Base-by-base conservation (phyloP, 2,113 vertebrate genomes). In the Morone chrysops region DNA sequence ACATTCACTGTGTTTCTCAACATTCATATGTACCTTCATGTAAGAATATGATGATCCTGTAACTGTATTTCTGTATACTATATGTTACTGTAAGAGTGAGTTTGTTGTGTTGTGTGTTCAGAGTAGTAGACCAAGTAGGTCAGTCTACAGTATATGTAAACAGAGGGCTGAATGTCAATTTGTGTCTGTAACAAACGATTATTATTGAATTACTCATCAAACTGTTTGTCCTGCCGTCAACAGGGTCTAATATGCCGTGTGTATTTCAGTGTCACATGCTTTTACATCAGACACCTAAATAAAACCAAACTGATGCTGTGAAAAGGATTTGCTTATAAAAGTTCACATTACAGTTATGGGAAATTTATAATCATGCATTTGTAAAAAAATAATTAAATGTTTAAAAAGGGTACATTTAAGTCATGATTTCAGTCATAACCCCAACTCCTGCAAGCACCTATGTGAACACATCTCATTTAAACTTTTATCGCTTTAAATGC, bases 191-290 rank as follows among this genome's bases (percentile, higher is more conserved):
- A 54, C 70, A 51, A 68, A 36, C 4, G 17, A 57, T 61, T 61
- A 57, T 61, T 61, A 70, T 60, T 54, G 51, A 20, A 31, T 83
- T 76, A 65, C 14, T 36, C 25, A 69, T 74, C 41, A 63, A 62
- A 87, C 40, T 48, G 57, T 79, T 83, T 83, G 67, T 87, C 41
- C 51, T 77, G 59, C 25, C 59, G 22, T 41, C 25, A 62, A 1
- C 31, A 18, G 6, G 13, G 6, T 61, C 8, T 12, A 31, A 77
- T 7, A 60, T 60, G n/a, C 7, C 2, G 12, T 0, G 0, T 2
- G 2, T 72, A 6, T 48, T 41, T 74, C 57, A 36, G 20, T 45
- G n/a, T 12, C 8, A 61, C 14, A 16, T 14, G 25, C 11, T 41
- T 8, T 53, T 20, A 47, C 65, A 47, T 20, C 11, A 6, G 0